Base-by-base conservation (phyloP, 2,888 invertebrate genomes). In the Tortrix viridana region DNA sequence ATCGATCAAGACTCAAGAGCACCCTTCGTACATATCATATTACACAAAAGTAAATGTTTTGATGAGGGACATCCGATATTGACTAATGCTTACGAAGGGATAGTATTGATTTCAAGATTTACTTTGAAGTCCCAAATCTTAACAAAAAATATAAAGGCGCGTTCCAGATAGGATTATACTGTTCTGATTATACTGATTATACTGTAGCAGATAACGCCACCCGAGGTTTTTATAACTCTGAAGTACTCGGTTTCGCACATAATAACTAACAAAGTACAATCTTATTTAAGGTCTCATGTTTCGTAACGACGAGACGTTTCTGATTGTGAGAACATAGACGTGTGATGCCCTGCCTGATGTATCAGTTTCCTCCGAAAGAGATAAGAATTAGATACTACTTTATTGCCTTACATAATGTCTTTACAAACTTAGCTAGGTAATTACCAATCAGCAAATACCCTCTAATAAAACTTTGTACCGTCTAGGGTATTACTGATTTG, bases 171-270 rank as follows among this genome's bases (percentile, higher is more conserved):
- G 18, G 26, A n/a, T n/a, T n/a, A n/a, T 32, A 43, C 32, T 32
- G 54, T 19, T 2, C 4, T 22, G 2, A 22, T 22, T 47, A 41
- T 55, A 43, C 4, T 22, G 2, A 22, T 22, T 47, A 41, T 55
- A 43, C 60, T 12, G 32, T 26, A 12, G 43, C 18, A 41, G 54
- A 60, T 54, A 53, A 60, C 47, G 32, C 43, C 26, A 20, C 20
- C 20, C 14, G 48, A 43, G 41, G 32, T 41, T 48, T 60, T 55
- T 60, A 60, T 55, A 60, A 60, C 54, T 55, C 32, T 48, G 48
- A 55, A 60, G 60, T 43, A 43, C 60, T 47, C 18, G 46, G 46
- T 26, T 53, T 46, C 32, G 60, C 26, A 48, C 48, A 41, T 55
- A 60, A 48, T 48, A 60, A 60, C 9, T 43, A 43, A 48, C 48